Evolutionary conservation across 2,113 vertebrate genomes (phyloP).

Genomic region (Clupea harengus): DNA sequence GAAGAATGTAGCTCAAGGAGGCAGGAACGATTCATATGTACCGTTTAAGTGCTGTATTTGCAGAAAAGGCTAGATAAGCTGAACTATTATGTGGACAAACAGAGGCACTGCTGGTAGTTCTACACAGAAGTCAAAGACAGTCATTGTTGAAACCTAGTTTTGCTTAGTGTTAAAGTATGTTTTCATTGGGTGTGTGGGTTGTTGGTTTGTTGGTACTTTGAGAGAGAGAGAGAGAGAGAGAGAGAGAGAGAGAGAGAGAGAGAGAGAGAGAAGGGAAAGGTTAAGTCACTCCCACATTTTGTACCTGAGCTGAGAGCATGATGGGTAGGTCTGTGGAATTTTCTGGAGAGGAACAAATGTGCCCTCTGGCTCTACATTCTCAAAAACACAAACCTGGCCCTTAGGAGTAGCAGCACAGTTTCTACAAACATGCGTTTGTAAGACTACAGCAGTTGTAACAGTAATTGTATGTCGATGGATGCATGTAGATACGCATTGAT

Average conservation of each 20-base stretch:
- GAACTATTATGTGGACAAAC: neutral
- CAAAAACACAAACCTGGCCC: slow-evolving; percentile 52
- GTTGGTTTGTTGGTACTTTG: neutral
- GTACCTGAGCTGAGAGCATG: neutral
- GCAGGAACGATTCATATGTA: neutral
- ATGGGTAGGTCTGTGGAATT: slow-evolving; percentile 60
- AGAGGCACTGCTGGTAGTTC: neutral
- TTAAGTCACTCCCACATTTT: neutral
- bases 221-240: neutral
- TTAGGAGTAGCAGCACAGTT: neutral
- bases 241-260: neutral
- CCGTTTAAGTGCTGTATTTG: neutral
- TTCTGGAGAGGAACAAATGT: slow-evolving; percentile 61
- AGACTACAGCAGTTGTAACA: slow-evolving; percentile 1
- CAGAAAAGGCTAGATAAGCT: neutral
- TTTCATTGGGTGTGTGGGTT: neutral
- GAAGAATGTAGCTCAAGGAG: neutral
- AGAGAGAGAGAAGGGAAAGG: slow-evolving; percentile 32
- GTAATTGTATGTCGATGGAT: neutral
- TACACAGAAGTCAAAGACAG: neutral
- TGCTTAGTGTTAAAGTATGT: neutral
- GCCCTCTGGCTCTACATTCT: slow-evolving; percentile 62
- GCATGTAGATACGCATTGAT: neutral
- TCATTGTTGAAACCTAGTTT: neutral
- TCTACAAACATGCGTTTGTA: neutral